These are phyloP conservation scores for Gasterosteus nipponicus DNA, from an alignment of 2,113 vertebrate genomes.

Conservation along the genomic window DNA sequence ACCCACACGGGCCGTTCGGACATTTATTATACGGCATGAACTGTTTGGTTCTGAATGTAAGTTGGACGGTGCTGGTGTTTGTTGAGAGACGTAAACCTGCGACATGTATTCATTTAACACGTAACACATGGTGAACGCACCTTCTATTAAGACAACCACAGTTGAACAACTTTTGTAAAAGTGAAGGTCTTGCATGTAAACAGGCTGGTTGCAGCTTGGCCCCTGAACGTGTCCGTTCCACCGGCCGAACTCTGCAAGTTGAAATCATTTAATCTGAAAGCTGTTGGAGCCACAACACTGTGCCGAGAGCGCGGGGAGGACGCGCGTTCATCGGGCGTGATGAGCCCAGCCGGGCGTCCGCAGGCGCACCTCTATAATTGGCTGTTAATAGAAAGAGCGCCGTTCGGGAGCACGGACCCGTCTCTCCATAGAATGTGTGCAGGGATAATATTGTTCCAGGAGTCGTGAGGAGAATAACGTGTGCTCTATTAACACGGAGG, in stretches of 20 bases:
- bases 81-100: background rate
- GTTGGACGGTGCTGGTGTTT: background rate
- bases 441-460: constrained; percentile 87
- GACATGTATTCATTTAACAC: background rate
- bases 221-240: background rate
- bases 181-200: background rate
- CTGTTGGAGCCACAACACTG: background rate
- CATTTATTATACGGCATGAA: background rate
- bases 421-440: constrained; percentile 74
- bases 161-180: background rate
- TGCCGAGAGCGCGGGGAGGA: background rate
- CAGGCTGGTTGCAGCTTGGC: background rate
- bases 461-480: constrained; percentile 90
- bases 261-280: background rate
- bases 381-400: constrained; percentile 82
- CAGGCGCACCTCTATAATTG: constrained; percentile 73
- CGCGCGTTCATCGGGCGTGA: constrained; percentile 68
- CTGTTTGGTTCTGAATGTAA: background rate
- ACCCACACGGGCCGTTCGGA: too few species aligned
- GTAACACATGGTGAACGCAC: background rate
- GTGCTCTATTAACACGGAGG: constrained; percentile 83
- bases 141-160: background rate
- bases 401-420: constrained; percentile 82
- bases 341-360: constrained; percentile 72
- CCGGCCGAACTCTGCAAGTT: background rate